Evolutionary conservation across 2,797 vertebrate genomes (phyloP).

Genomic region (Artibeus lituratus): DNA sequence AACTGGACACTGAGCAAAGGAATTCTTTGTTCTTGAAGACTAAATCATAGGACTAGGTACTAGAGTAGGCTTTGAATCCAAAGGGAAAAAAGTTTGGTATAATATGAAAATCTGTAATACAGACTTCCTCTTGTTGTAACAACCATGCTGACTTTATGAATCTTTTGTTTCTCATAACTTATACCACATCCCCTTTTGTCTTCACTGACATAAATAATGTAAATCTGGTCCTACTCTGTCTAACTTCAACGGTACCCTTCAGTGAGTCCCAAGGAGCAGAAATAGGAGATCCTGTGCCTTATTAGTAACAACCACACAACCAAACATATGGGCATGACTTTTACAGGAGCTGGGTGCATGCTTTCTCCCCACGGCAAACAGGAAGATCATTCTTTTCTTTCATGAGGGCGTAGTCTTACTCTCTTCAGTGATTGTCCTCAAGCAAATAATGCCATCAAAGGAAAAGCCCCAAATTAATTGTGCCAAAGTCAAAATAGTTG

Average conservation of each 20-base stretch:
- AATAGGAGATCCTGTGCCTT: neutral
- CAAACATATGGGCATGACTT: neutral
- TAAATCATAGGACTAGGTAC: neutral
- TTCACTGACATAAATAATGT: neutral
- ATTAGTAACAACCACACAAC: neutral
- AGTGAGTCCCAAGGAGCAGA: neutral
- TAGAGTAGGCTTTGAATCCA: neutral
- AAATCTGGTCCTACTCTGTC: neutral
- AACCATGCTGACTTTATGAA: neutral
- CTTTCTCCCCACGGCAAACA: neutral
- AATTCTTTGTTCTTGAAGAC: constrained; percentile 3
- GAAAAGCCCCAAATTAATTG: neutral
- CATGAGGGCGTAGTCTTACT: neutral
- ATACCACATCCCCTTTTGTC: neutral
- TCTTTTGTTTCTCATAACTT: neutral
- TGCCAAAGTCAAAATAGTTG: neutral
- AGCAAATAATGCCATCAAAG: neutral
- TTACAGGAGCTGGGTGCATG: neutral
- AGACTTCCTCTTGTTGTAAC: neutral
- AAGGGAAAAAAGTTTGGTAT: neutral
- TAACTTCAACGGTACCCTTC: neutral
- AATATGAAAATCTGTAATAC: neutral
- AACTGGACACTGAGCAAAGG: neutral
- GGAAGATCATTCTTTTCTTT: neutral
- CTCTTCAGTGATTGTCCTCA: neutral